Evolutionary conservation across 2,113 vertebrate species (phyloP).

Genomic region (Scolopax mira): DNA sequence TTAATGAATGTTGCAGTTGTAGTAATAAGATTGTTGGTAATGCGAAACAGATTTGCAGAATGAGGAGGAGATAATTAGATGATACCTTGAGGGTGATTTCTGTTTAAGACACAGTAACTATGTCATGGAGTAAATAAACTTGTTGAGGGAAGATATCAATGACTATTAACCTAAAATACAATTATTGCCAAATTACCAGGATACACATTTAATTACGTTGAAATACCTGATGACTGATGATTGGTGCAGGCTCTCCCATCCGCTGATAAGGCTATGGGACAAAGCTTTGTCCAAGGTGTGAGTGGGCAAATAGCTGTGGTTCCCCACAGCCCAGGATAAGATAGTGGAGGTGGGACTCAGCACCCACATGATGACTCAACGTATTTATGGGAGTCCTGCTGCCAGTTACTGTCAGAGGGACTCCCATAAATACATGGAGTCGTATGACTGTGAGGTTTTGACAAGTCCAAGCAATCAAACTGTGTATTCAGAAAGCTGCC

Average conservation of each 20-base stretch:
- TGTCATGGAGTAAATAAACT: conserved; percentile 36
- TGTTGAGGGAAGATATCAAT: neutral
- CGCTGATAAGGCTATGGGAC: neutral
- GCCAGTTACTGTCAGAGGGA: neutral
- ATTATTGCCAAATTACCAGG: neutral
- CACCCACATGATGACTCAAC: neutral
- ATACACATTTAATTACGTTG: neutral
- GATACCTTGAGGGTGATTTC: conserved; percentile 63
- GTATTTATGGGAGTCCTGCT: rapidly evolving
- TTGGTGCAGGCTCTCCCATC: neutral
- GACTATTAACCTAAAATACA: neutral
- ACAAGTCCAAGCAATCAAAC: neutral
- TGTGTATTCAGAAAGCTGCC: neutral
- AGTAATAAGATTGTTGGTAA: conserved; percentile 67
- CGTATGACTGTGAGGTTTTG: neutral
- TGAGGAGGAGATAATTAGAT: conserved; percentile 68
- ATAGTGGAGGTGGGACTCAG: neutral
- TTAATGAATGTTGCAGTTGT: conserved; percentile 61
- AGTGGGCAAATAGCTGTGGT: neutral
- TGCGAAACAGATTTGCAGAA: conserved; percentile 61
- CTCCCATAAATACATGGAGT: rapidly evolving
- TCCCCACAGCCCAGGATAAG: neutral
- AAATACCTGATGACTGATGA: neutral
- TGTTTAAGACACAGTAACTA: conserved; percentile 37
- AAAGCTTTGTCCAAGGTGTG: neutral